phyloP scores from a whole-genome alignment of 1,140 invertebrate species.

The Battus philenor region DNA sequence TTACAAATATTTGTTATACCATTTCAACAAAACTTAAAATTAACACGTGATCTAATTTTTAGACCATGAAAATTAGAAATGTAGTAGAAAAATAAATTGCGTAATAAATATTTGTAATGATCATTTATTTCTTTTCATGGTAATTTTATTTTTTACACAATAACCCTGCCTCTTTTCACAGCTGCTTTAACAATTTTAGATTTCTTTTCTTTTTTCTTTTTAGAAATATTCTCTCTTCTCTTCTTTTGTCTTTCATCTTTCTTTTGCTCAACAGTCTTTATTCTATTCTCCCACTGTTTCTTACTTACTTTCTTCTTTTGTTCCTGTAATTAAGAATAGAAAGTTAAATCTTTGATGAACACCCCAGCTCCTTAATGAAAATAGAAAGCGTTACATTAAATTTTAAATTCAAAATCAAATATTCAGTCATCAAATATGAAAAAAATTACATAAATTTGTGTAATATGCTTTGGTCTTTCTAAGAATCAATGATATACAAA shows the following conservation, averaged over 20 bases:
- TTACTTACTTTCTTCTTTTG: conserved; percentile 65
- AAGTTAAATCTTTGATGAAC: background rate
- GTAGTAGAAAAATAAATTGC: too few species aligned
- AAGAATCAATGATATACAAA: too few species aligned
- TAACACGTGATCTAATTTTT: too few species aligned
- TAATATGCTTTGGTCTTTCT: too few species aligned
- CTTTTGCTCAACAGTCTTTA: conserved; percentile 52
- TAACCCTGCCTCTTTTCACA: conserved; percentile 54
- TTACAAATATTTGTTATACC: too few species aligned
- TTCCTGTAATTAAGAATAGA: conserved; percentile 43
- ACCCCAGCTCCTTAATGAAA: too few species aligned
- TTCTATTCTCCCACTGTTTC: conserved; percentile 61
- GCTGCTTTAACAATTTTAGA: conserved; percentile 58
- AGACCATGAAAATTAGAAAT: too few species aligned
- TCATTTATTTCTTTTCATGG: background rate
- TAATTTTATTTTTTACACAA: conserved; percentile 36
- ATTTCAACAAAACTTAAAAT: too few species aligned
- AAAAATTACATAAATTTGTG: too few species aligned
- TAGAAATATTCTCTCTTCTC: conserved; percentile 58
- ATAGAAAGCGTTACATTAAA: too few species aligned
- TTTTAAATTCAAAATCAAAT: too few species aligned
- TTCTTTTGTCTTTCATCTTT: conserved; percentile 60
- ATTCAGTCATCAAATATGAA: too few species aligned
- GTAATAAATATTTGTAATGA: background rate
- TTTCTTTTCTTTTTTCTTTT: conserved; percentile 68